phyloP scores from a whole-genome alignment of 2,888 invertebrate genomes.

The Catonia carolina region DNA sequence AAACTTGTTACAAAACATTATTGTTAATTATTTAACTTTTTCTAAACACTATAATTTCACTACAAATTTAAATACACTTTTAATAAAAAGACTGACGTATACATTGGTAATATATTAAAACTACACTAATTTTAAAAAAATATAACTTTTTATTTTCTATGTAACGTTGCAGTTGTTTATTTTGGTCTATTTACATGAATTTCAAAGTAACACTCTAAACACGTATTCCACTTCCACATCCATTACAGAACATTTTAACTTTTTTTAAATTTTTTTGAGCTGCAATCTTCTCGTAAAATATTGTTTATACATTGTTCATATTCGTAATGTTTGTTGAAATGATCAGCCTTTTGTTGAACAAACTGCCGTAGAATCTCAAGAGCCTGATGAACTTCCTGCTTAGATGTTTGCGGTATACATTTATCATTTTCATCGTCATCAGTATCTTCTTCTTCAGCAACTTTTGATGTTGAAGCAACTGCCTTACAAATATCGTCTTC shows the following conservation, averaged over 20 bases:
- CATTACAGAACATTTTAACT: too few species aligned
- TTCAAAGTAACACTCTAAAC: too few species aligned
- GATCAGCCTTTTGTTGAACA: background rate
- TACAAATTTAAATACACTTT: too few species aligned
- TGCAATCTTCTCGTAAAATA: background rate
- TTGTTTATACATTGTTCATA: background rate
- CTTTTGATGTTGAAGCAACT: background rate
- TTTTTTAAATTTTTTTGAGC: too few species aligned
- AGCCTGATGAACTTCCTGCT: background rate
- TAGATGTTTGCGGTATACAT: background rate
- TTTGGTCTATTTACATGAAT: too few species aligned
- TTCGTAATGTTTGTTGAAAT: background rate
- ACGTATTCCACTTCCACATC: too few species aligned
- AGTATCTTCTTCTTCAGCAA: background rate
- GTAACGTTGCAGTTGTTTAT: background rate
- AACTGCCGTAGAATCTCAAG: background rate
- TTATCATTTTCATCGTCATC: background rate
- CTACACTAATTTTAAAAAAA: background rate
- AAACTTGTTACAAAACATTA: background rate
- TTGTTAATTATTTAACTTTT: background rate
- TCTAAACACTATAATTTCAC: background rate
- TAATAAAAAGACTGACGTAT: too few species aligned
- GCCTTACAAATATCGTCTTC: background rate
- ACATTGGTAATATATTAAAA: background rate
- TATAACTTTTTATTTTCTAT: conserved; percentile 1